Evolutionary conservation across 1,140 invertebrate genomes (phyloP), one percentile per base, ranked within the genome.

Genomic region (Drosophila eugracilis): DNA sequence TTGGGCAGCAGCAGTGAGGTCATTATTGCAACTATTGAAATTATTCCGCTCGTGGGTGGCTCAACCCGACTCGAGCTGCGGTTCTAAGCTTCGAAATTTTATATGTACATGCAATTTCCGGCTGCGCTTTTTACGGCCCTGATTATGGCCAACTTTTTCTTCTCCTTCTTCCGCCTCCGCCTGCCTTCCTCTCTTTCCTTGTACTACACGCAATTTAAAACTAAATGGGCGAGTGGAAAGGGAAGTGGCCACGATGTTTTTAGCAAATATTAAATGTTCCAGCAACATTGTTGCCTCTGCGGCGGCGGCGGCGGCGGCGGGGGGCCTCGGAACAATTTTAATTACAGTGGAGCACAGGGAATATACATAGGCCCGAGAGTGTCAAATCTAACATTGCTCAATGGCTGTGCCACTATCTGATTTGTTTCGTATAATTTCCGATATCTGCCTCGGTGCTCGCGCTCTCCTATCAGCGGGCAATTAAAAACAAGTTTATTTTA

Each of bases 401-500:
- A 52, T 67, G 37, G 22, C 10, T 19, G 55, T 5, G 12, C 22
- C 62, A 26, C 60, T 67, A 50, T 67, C 65, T 69, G 65, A 69
- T 69, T 67, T 67, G 28, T 69, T 69, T 69, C 47, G 63, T 66
- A 69, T 69, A 69, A 69, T 69, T 69, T 67, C 63, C 45, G 63
- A 67, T 67, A 65, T 41, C 52, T n/a, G 36, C 28, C 26, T 17
- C 60, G 60, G 15, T 53, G 47, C 62, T 67, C 34, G 39, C 66
- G 36, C 69, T 36, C 55, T 37, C 70, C 19, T 50, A 60, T 78
- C 57, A 72, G 79, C 79, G 47, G 58, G 75, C 81, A 85, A 85
- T 86, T 85, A 86, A 85, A 85, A 80, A 85, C 81, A 85, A 85
- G 81, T 85, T 85, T 85, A 85, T 85, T 85, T 85, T 86, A 85